phyloP scores from a whole-genome alignment of 1,140 invertebrate species.

The Tetranychus urticae region DNA sequence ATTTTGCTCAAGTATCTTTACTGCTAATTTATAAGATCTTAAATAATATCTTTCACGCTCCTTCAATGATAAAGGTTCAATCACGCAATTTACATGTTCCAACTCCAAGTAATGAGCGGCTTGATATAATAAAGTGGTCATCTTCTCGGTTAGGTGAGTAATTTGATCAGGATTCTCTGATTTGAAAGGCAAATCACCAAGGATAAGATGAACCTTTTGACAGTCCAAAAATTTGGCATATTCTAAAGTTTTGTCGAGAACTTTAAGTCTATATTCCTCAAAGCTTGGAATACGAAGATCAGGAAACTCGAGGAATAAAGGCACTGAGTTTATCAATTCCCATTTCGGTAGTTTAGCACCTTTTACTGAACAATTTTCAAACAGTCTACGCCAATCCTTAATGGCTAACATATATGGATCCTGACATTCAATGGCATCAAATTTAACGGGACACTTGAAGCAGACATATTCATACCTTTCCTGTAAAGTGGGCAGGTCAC shows the following conservation, averaged over 20 bases:
- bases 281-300: background rate
- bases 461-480: slow-evolving; percentile 3
- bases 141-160: background rate
- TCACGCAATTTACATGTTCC: slow-evolving; percentile 2
- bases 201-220: slow-evolving; percentile 7
- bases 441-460: background rate
- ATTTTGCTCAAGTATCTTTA: slow-evolving; percentile 3
- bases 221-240: slow-evolving; percentile 4
- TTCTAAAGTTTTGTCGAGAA: background rate
- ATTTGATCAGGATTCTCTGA: background rate
- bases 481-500: slow-evolving; percentile 3
- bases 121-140: background rate
- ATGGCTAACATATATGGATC: slow-evolving; percentile 4
- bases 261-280: slow-evolving; percentile 1
- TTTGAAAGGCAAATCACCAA: background rate
- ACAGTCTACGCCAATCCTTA: slow-evolving; percentile 4
- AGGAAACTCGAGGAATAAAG: background rate
- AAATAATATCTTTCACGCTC: slow-evolving; percentile 5
- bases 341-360: background rate
- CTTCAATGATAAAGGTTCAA: slow-evolving; percentile 6
- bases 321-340: slow-evolving; percentile 4
- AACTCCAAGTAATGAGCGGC: background rate
- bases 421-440: slow-evolving; percentile 7
- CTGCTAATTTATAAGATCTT: slow-evolving; percentile 5
- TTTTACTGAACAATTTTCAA: background rate